Conservation (phyloP, 2,797 vertebrate species). For the Dryobates pubescens region DNA sequence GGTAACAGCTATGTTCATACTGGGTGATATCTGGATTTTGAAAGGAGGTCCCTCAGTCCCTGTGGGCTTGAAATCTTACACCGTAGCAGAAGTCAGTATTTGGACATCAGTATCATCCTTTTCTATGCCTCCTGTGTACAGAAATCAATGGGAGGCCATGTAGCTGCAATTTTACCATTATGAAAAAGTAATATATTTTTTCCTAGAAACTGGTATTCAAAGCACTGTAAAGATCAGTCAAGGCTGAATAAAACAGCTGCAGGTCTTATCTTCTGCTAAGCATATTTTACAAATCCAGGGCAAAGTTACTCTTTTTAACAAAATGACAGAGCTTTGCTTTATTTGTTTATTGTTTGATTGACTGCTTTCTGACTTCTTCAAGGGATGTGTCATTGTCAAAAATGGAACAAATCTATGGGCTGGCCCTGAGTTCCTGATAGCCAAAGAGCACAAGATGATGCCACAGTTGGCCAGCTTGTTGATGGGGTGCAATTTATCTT, state of each 20-base stretch:
- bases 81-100: not conserved
- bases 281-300: not conserved
- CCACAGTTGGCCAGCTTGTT: conserved; percentile 28
- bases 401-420: not conserved
- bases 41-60: not conserved
- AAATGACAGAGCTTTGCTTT: not conserved
- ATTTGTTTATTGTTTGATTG: not conserved
- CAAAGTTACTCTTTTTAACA: not conserved
- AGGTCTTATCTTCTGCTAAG: not conserved
- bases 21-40: not conserved
- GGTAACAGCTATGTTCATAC: not conserved
- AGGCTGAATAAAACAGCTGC: not conserved
- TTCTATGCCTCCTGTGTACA: not conserved
- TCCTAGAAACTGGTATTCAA: not conserved
- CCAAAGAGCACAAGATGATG: not conserved
- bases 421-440: not conserved
- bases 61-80: not conserved
- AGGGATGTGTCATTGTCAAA: not conserved
- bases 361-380: not conserved
- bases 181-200: not conserved
- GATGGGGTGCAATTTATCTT: conserved; percentile 55
- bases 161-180: not conserved
- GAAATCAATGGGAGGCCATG: rapidly evolving
- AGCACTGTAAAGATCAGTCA: not conserved
- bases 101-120: not conserved